A percentile compares a stretch with the other conserved stretches of the same genome.
Conservation (phyloP, 2,888 invertebrate species). For the Hylaea fasciaria region DNA sequence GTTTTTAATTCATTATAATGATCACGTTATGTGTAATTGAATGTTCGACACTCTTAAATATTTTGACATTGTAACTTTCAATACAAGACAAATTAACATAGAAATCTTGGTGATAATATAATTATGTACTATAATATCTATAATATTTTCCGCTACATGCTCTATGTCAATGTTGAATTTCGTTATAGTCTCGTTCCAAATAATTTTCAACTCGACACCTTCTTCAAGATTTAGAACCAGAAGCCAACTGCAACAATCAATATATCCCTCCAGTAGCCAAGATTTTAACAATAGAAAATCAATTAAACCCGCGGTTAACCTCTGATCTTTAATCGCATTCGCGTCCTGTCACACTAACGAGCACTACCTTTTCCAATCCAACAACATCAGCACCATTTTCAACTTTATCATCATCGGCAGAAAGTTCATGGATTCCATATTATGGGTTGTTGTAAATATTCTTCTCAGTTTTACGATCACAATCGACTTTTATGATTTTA, state of each 20-base stretch:
- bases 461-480: slow-evolving; percentile 68
- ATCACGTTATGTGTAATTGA: no score
- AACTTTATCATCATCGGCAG: slow-evolving; percentile 13
- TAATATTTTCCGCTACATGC: no score
- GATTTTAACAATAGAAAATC: slow-evolving; percentile 54
- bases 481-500: slow-evolving; percentile 80
- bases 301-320: slow-evolving; percentile 52
- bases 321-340: slow-evolving; percentile 42
- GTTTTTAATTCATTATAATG: no score
- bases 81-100: no score
- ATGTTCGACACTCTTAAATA: no score
- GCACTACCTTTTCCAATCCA: slow-evolving; percentile 50
- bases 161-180: no score
- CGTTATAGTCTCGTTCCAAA: no score
- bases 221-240: slow-evolving; percentile 23
- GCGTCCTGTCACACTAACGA: slow-evolving; percentile 42
- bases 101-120: no score
- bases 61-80: no score
- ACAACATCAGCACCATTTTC: slow-evolving; percentile 8
- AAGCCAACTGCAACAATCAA: slow-evolving; percentile 51
- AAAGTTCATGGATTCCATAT: slow-evolving; percentile 20
- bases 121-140: no score
- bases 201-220: no score
- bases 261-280: slow-evolving; percentile 31
- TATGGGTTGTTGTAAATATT: slow-evolving; percentile 48